Evolutionary conservation across 35 echinoderm and acorn worm species (phyloP).

Genomic region (Strongylocentrotus purpuratus): DNA sequence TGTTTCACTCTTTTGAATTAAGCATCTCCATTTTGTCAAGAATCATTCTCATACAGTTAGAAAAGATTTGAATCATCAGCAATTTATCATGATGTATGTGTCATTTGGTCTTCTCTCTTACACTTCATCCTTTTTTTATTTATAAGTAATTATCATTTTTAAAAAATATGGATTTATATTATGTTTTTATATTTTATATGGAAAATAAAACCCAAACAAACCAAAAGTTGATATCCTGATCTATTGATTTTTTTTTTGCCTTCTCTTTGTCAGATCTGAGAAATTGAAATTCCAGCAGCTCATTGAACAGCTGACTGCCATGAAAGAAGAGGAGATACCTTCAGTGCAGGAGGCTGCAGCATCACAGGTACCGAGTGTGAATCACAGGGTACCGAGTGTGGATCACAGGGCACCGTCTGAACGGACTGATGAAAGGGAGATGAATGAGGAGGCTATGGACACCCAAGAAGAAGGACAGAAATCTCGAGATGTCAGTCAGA

Average conservation of each 20-base stretch:
- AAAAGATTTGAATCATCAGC: too few relatives aligned
- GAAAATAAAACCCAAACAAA: too few relatives aligned
- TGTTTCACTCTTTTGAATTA: too few relatives aligned
- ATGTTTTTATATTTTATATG: neutral
- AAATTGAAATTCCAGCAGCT: slow-evolving; percentile 58
- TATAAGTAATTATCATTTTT: neutral
- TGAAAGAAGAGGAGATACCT: slow-evolving; percentile 58
- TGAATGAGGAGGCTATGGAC: slow-evolving; percentile 20
- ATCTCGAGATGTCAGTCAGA: neutral
- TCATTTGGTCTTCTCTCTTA: too few relatives aligned
- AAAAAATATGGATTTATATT: neutral
- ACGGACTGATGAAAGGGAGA: slow-evolving; percentile 43
- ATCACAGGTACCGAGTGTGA: neutral
- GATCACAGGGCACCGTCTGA: slow-evolving; percentile 22
- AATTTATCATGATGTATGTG: too few relatives aligned
- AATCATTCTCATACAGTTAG: too few relatives aligned
- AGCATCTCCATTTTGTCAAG: too few relatives aligned
- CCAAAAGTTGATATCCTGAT: too few relatives aligned
- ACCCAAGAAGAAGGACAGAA: slow-evolving; percentile 21
- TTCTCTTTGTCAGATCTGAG: slow-evolving; percentile 14
- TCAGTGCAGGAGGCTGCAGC: slow-evolving; percentile 13
- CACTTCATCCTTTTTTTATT: too few relatives aligned
- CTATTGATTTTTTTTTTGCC: neutral
- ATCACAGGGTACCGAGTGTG: slow-evolving; percentile 23
- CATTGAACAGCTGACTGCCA: slow-evolving; percentile 64